Conservation (phyloP, 2,888 invertebrate genomes). For the Mesorhabditis belari region DNA sequence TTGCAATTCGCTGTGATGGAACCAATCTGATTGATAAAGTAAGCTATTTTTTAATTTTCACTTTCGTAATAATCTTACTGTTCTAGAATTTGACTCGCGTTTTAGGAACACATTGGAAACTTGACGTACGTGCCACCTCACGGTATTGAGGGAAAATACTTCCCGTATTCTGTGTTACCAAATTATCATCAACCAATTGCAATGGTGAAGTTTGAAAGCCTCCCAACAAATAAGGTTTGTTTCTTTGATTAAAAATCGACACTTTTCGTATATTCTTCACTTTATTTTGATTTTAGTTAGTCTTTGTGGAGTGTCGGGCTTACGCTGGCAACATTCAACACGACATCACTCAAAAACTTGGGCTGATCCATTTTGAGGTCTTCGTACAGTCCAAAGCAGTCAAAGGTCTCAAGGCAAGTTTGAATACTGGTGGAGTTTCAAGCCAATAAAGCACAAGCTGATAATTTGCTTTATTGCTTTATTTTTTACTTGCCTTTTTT, state of each 20-base stretch:
- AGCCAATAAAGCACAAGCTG: no score
- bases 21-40: conserved; percentile 58
- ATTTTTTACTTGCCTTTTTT: no score
- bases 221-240: conserved; percentile 51
- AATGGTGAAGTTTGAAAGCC: conserved; percentile 56
- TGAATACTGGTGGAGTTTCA: no score
- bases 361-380: conserved; percentile 52
- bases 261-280: neutral
- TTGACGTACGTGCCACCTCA: conserved; percentile 67
- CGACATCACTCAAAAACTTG: conserved; percentile 66
- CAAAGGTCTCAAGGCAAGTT: neutral
- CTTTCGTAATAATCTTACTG: neutral
- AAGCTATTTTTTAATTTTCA: neutral
- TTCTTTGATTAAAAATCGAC: no score
- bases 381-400: conserved; percentile 26
- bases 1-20: conserved; percentile 88
- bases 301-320: conserved; percentile 57
- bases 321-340: conserved; percentile 62
- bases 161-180: conserved; percentile 57
- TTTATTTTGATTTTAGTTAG: conserved; percentile 25
- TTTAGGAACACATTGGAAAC: conserved; percentile 80
- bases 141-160: conserved; percentile 64
- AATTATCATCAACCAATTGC: conserved; percentile 55
- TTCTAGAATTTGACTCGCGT: neutral
- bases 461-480: no score